Conservation (phyloP, 2,113 vertebrate species). For the Atractosteus spatula region DNA sequence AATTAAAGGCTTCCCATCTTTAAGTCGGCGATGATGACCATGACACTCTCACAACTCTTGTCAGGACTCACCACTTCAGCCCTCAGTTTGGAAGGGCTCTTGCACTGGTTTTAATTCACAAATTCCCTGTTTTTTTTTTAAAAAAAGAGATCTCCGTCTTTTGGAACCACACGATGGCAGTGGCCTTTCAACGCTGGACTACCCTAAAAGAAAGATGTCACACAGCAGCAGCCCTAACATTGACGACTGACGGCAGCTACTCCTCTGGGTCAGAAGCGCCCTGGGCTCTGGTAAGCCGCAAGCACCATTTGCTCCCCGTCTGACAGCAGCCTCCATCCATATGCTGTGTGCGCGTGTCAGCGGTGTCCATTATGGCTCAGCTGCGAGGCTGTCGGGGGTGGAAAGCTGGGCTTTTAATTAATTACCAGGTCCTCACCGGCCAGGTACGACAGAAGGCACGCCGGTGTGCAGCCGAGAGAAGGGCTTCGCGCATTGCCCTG, state of each 20-base stretch:
- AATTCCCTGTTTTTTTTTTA: too few relatives aligned
- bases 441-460: not conserved
- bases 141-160: too few relatives aligned
- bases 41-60: too few relatives aligned
- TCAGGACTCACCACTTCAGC: too few relatives aligned
- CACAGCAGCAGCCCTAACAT: slow-evolving; percentile 28
- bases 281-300: slow-evolving; percentile 47
- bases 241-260: slow-evolving; percentile 39
- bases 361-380: slow-evolving; percentile 43
- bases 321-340: slow-evolving; percentile 60
- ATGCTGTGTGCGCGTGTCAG: slow-evolving; percentile 48
- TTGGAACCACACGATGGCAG: too few relatives aligned
- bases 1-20: too few relatives aligned
- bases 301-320: slow-evolving; percentile 47
- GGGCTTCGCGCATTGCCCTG: too few relatives aligned
- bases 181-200: not conserved
- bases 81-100: too few relatives aligned
- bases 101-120: too few relatives aligned
- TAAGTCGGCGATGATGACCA: too few relatives aligned
- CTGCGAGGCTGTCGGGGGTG: slow-evolving; percentile 25
- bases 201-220: not conserved
- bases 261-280: not conserved
- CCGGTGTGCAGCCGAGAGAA: too few relatives aligned
- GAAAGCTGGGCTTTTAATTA: not conserved
- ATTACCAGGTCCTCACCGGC: not conserved